Evolutionary conservation across 2,113 vertebrate species (phyloP).

Genomic region (Labeo catla): DNA sequence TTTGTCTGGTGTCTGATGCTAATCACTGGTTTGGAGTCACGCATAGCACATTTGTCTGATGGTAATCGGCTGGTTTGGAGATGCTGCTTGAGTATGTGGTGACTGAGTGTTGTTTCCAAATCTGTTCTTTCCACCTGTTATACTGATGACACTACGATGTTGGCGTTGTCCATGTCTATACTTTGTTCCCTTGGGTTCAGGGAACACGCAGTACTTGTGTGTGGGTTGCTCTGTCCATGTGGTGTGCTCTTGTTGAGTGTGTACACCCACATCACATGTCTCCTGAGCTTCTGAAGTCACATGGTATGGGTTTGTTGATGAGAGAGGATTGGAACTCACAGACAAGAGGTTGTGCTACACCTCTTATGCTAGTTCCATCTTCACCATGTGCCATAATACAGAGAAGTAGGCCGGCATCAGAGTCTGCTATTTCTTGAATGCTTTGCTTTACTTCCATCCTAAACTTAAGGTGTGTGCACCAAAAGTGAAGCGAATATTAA

Average conservation of each 20-base stretch:
- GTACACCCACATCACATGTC: constrained; percentile 1
- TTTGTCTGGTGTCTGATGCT: constrained; percentile 39
- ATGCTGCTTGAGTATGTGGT: constrained; percentile 40
- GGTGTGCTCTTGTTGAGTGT: constrained; percentile 11
- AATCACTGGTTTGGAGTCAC: constrained; percentile 31
- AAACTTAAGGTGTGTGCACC: no score
- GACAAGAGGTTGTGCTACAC: neutral
- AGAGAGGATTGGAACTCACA: neutral
- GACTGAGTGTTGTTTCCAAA: constrained; percentile 52
- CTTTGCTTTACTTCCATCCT: no score
- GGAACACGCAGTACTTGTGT: constrained; percentile 19
- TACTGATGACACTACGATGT: constrained; percentile 45
- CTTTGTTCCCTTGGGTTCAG: constrained; percentile 20
- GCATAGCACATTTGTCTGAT: constrained; percentile 39
- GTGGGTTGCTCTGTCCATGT: constrained; percentile 41
- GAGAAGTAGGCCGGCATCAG: neutral
- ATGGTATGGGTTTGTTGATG: neutral
- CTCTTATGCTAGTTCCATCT: neutral
- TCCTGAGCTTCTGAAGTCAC: constrained; percentile 18
- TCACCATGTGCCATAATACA: neutral
- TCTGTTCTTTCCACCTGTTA: constrained; percentile 58
- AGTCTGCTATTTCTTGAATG: neutral
- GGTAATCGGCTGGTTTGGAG: constrained; percentile 37
- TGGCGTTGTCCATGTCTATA: constrained; percentile 15
- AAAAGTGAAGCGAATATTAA: no score